Conservation (phyloP, 1,140 invertebrate species). For the Drosophila gunungcola region DNA sequence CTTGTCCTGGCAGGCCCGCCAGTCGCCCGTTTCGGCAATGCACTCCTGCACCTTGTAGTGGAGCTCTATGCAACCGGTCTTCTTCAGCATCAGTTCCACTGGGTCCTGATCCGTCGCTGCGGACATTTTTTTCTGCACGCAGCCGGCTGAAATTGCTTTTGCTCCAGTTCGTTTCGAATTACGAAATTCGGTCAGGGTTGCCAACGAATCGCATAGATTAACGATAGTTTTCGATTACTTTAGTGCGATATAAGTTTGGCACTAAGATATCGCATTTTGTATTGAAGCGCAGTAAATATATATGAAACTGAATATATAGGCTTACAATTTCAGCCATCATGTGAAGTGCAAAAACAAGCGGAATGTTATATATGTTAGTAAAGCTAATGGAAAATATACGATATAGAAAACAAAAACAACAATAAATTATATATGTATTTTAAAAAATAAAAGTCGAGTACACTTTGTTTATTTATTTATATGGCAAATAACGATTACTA, state of each 20-base stretch:
- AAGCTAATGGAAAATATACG: no score
- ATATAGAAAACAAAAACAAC: no score
- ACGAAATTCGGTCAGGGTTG: constrained; percentile 17
- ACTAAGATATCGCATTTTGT: not conserved
- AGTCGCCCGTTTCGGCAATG: constrained; percentile 94
- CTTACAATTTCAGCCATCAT: no score
- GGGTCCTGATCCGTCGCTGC: constrained; percentile 87
- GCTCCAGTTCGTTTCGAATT: constrained; percentile 17
- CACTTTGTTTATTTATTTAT: no score
- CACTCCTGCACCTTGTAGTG: constrained; percentile 95
- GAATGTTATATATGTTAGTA: no score
- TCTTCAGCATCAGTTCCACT: constrained; percentile 93
- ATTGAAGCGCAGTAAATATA: no score
- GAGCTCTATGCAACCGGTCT: constrained; percentile 93
- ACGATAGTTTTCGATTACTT: no score
- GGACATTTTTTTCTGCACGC: constrained; percentile 41
- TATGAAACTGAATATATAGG: no score
- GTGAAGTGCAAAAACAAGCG: no score
- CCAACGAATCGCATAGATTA: not conserved
- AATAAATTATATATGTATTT: no score
- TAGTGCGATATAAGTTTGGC: not conserved
- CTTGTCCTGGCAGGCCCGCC: constrained; percentile 94
- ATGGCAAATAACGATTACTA: no score
- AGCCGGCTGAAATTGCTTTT: constrained; percentile 2
- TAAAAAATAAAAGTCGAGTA: no score